phyloP scores from a whole-genome alignment of 2,113 vertebrate species.

The Pteruthius melanotis region DNA sequence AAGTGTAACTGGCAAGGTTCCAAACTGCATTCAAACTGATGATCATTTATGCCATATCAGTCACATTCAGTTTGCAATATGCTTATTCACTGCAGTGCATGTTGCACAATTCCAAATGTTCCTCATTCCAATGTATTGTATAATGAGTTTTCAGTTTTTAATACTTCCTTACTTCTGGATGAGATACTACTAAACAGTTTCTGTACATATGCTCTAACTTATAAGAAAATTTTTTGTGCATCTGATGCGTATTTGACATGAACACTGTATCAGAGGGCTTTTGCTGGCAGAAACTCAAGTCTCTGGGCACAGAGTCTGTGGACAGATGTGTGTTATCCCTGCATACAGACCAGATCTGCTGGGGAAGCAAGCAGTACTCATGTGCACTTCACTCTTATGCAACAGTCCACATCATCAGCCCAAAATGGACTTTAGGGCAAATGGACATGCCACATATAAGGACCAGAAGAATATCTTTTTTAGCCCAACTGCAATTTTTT shows the following conservation, averaged over 20 bases:
- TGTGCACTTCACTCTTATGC: background rate
- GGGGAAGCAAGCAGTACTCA: background rate
- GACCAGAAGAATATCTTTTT: background rate
- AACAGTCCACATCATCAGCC: background rate
- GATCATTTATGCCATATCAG: background rate
- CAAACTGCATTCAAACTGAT: background rate
- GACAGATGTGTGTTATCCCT: background rate
- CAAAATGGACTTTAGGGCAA: background rate
- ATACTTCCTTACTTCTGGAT: background rate
- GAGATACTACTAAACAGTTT: background rate
- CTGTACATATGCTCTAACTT: background rate
- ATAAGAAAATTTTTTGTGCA: background rate
- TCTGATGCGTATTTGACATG: background rate
- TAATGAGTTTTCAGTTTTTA: background rate
- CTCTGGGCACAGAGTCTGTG: background rate
- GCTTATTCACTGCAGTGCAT: background rate
- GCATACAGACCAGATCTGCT: background rate
- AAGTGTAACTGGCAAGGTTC: background rate
- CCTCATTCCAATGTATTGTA: background rate
- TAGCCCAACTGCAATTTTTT: background rate
- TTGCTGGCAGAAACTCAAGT: background rate
- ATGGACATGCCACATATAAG: rapidly evolving
- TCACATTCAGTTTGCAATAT: background rate
- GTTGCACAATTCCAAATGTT: background rate
- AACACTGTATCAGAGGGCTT: background rate